Conservation (phyloP, 2,113 vertebrate genomes). For the Psammodynastes pulverulentus region DNA sequence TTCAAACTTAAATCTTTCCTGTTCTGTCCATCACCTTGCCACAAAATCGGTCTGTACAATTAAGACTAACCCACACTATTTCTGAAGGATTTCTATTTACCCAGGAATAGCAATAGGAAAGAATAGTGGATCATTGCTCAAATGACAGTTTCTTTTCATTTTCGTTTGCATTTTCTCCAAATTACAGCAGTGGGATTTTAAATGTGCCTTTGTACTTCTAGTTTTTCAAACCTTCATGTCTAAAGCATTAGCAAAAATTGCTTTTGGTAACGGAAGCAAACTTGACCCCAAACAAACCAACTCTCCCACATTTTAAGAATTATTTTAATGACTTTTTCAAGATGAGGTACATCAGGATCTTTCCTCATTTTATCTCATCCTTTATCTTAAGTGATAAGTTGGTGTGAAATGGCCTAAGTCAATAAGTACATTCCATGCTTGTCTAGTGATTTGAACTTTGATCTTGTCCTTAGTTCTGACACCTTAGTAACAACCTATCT, state of each 20-base stretch:
- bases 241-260: background rate
- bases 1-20: background rate
- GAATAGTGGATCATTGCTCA: background rate
- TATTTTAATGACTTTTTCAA: background rate
- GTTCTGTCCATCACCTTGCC: background rate
- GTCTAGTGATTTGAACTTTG: background rate
- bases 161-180: background rate
- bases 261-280: background rate
- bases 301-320: background rate
- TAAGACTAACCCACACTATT: background rate
- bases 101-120: background rate
- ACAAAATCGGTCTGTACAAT: background rate
- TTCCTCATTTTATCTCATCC: background rate
- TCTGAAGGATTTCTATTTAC: background rate
- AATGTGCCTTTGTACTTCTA: background rate
- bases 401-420: background rate
- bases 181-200: background rate
- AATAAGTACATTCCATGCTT: background rate
- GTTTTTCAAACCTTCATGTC: background rate
- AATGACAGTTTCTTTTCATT: background rate
- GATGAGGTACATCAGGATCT: background rate
- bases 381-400: background rate
- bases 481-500: background rate
- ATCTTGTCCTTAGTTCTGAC: background rate
- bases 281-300: background rate